Conservation (phyloP, 2,797 vertebrate species). For the Heteromormyrus szaboi region DNA sequence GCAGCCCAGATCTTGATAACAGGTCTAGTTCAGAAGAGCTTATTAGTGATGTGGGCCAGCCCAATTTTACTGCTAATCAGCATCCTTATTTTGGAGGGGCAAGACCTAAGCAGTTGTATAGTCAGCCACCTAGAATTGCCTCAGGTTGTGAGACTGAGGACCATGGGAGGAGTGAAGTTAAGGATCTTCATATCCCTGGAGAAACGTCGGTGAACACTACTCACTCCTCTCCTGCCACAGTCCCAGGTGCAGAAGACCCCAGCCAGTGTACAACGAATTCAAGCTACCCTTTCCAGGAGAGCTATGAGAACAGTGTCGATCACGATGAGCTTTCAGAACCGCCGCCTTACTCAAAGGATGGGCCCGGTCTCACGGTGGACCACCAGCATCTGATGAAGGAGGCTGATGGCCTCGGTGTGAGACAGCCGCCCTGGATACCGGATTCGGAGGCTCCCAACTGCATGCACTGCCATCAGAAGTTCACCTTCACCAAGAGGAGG, state of each 20-base stretch:
- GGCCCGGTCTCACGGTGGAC: conserved; percentile 32
- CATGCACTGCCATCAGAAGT: conserved; percentile 84
- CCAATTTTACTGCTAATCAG: conserved; percentile 41
- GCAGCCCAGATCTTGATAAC: conserved; percentile 24
- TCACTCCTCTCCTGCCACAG: conserved; percentile 23
- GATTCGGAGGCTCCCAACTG: conserved; percentile 91
- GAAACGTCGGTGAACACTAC: conserved; percentile 39
- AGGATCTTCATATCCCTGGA: not conserved
- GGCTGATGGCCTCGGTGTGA: conserved; percentile 57
- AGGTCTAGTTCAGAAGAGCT: not conserved
- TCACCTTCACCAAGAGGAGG: conserved; percentile 89
- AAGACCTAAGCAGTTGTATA: conserved; percentile 74
- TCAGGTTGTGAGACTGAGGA: conserved; percentile 38
- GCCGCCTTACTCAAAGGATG: conserved; percentile 54
- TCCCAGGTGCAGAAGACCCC: conserved; percentile 29
- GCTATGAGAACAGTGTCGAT: conserved; percentile 40
- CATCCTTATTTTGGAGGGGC: conserved; percentile 65
- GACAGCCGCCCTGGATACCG: conserved; percentile 85
- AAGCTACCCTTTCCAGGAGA: conserved; percentile 38
- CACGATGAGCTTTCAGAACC: conserved; percentile 66
- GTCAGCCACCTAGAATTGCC: conserved; percentile 48
- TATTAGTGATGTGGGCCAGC: conserved; percentile 35
- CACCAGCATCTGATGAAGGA: conserved; percentile 36
- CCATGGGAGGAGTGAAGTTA: conserved; percentile 20
- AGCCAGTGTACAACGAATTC: conserved; percentile 30